Conservation (phyloP, 2,797 vertebrate genomes). For the Sebastes jordani region DNA sequence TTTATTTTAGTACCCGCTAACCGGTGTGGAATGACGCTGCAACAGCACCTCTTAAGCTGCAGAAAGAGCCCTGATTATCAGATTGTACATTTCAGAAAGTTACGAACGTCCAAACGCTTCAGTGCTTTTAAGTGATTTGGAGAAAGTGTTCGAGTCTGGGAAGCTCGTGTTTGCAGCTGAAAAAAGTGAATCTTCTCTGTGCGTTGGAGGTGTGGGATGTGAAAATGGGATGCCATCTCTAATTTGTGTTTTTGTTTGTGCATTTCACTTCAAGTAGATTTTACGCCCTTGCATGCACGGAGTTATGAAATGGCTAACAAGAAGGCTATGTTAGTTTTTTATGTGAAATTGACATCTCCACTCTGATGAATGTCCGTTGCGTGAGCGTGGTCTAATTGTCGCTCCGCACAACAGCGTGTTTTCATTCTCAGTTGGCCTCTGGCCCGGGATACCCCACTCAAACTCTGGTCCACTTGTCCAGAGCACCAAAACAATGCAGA, state of each 20-base stretch:
- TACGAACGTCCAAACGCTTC: neutral
- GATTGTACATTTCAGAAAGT: neutral
- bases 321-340: constrained; percentile 59
- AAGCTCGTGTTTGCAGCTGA: constrained; percentile 34
- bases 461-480: constrained; percentile 54
- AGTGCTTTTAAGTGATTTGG: neutral
- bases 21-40: neutral
- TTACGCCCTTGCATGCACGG: constrained; percentile 45
- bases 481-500: constrained; percentile 37
- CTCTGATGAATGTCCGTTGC: constrained; percentile 57
- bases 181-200: constrained; percentile 5
- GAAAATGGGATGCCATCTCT: constrained; percentile 37
- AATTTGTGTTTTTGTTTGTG: constrained; percentile 54
- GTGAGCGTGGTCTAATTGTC: constrained; percentile 63
- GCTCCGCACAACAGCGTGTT: constrained; percentile 43
- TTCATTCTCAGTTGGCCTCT: constrained; percentile 49
- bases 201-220: constrained; percentile 39
- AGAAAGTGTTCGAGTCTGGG: neutral
- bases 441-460: constrained; percentile 54
- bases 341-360: constrained; percentile 30
- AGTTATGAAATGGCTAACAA: constrained; percentile 61
- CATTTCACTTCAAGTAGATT: constrained; percentile 26
- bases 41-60: neutral
- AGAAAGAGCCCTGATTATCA: neutral
- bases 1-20: neutral